Conservation (phyloP, 2,888 invertebrate genomes). For the Archaeoteleia sp. region DNA sequence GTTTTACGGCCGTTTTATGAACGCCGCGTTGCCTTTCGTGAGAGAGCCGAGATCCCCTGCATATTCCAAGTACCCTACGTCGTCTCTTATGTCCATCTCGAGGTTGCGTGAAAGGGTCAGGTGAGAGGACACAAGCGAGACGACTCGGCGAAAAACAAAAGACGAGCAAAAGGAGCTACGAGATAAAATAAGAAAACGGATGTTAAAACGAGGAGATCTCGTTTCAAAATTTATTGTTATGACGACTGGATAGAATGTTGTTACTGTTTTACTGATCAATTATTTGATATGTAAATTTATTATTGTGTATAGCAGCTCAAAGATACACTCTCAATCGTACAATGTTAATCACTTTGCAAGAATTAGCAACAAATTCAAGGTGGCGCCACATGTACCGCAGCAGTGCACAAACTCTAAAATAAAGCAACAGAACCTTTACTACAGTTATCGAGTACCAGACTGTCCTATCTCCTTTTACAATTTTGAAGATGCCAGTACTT, state of each 20-base stretch:
- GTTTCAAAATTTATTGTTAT: slow-evolving; percentile 40
- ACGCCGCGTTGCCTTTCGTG: slow-evolving; percentile 64
- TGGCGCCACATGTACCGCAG: too few relatives aligned
- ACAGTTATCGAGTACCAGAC: too few relatives aligned
- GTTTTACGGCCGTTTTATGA: slow-evolving; percentile 75
- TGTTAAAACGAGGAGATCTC: slow-evolving; percentile 36
- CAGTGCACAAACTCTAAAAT: too few relatives aligned
- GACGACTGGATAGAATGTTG: slow-evolving; percentile 18
- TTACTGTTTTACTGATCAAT: slow-evolving; percentile 45
- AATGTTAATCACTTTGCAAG: too few relatives aligned
- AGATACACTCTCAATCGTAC: too few relatives aligned
- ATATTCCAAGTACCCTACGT: slow-evolving; percentile 43
- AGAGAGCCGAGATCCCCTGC: slow-evolving; percentile 32
- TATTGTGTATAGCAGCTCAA: slow-evolving; percentile 11
- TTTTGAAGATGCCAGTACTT: too few relatives aligned
- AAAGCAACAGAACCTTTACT: too few relatives aligned
- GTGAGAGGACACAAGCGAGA: slow-evolving; percentile 36
- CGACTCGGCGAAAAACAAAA: slow-evolving; percentile 29
- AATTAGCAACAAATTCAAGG: too few relatives aligned
- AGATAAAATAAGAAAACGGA: slow-evolving; percentile 23
- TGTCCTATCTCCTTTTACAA: too few relatives aligned
- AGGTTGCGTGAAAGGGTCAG: slow-evolving; percentile 41
- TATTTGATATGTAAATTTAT: slow-evolving; percentile 44
- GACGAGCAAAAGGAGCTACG: slow-evolving; percentile 24
- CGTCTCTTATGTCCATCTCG: slow-evolving; percentile 46